Base-by-base conservation (phyloP, 2,797 vertebrate species). In the Percopsis omiscomaycus region DNA sequence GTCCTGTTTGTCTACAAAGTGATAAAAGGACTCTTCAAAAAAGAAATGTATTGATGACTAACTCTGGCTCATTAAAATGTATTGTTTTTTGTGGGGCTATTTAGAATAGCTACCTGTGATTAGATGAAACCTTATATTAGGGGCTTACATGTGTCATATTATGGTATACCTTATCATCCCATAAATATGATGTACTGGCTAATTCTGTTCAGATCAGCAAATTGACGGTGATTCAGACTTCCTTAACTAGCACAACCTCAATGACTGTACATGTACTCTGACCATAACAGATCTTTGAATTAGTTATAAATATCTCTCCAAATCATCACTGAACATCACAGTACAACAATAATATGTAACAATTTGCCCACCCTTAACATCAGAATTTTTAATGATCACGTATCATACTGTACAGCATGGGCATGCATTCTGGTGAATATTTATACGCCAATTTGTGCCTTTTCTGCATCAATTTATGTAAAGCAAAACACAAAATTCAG, bases 21-120 rank as follows among this genome's bases (percentile, higher is more conserved):
- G 32, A 37, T n/a, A n/a, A 37, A 4, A 37, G 4, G 30, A 32
- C 30, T 4, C 4, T 37, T 37, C 32, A 37, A 6, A 6, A 4
- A 37, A 37, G 32, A 51, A n/a, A n/a, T n/a, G n/a, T n/a, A n/a
- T 71, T 64, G 69, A 72, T 69, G 77, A 55, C 75, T 74, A 78
- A 81, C 85, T 79, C 83, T 68, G 51, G 59, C 80, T 81, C 78
- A 85, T 84, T 85, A 87, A 84, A 84, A 74, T 76, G 77, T 84
- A 87, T 84, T 81, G 75, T 77, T 75, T 84, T 77, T 32, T 59
- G 59, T 73, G 68, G 72, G 81, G 66, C 69, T 75, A 71, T 73
- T 79, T 70, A 60, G 69, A 61, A 61, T 78, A 61, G 71, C 60
- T 57, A 77, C 75, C 72, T 82, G 64, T 82, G 78, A 79, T 71